phyloP scores from a whole-genome alignment of 1,140 invertebrate genomes.

The Mycetomoellerius zeteki region DNA sequence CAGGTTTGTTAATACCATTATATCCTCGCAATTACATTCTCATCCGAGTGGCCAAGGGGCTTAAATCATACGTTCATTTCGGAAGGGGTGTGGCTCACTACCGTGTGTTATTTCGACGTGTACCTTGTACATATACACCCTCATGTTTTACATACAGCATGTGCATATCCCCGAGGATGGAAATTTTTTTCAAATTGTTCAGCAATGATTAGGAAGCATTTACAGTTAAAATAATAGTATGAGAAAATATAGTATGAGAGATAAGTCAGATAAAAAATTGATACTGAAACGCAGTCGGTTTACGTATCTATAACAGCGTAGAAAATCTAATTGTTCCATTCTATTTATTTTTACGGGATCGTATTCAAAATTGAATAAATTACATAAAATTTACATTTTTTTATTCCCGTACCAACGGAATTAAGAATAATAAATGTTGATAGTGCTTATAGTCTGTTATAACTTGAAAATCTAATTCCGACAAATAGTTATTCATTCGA shows the following conservation, averaged over 20 bases:
- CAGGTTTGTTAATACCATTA: constrained; percentile 80
- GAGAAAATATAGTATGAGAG: neutral
- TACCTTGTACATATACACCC: constrained; percentile 71
- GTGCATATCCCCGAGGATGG: constrained; percentile 55
- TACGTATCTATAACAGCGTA: neutral
- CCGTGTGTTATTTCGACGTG: constrained; percentile 65
- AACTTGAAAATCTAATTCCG: neutral
- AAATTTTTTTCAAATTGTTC: constrained; percentile 14
- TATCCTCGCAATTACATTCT: constrained; percentile 67
- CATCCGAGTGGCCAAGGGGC: constrained; percentile 62
- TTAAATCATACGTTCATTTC: constrained; percentile 72
- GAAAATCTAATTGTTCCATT: neutral
- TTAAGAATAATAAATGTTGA: neutral
- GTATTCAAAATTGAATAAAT: neutral
- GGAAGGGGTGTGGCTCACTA: constrained; percentile 77
- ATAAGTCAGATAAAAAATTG: constrained; percentile 29
- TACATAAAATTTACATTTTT: neutral
- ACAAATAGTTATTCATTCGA: neutral
- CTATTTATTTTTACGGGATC: constrained; percentile 8
- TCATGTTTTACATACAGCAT: constrained; percentile 66
- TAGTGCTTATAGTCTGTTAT: neutral
- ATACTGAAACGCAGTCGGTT: neutral
- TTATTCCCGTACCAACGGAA: neutral
- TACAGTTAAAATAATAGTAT: neutral
- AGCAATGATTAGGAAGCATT: neutral